Evolutionary conservation across 2,797 vertebrate species (phyloP).

Genomic region (Cynopterus sphinx): DNA sequence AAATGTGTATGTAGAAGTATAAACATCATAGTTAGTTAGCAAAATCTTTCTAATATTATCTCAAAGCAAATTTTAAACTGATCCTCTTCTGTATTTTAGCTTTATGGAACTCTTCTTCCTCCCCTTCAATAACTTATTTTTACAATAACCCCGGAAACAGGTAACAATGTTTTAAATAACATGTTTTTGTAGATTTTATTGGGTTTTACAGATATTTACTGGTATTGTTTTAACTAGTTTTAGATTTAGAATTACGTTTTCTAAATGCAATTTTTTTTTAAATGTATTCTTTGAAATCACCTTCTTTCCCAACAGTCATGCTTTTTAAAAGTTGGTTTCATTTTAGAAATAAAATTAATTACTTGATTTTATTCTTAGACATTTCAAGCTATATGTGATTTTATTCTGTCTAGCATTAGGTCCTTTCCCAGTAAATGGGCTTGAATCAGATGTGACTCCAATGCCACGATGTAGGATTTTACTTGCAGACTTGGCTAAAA

Average conservation of each 20-base stretch:
- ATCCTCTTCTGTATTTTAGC: not conserved
- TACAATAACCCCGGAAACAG: not conserved
- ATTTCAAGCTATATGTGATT: not conserved
- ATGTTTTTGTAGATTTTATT: not conserved
- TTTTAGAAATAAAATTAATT: constrained; percentile 27
- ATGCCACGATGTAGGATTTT: not conserved
- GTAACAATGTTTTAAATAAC: not conserved
- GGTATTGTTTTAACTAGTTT: not conserved
- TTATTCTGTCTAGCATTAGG: not conserved
- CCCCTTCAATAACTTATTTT: not conserved
- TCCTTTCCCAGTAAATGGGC: not conserved
- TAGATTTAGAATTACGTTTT: constrained; percentile 22
- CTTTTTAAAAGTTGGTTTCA: not conserved
- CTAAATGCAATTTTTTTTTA: not conserved
- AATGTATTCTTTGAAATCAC: not conserved
- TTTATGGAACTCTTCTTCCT: not conserved
- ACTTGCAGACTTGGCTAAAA: not conserved
- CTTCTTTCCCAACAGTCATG: no score
- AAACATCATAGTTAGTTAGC: not conserved
- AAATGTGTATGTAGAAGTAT: not conserved
- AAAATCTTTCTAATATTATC: not conserved
- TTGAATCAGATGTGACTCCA: not conserved
- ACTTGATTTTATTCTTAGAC: constrained; percentile 8
- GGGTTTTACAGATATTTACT: not conserved
- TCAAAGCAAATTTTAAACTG: not conserved